phyloP scores from a whole-genome alignment of 2,888 invertebrate genomes.

The Dicyrtoma fusca region DNA sequence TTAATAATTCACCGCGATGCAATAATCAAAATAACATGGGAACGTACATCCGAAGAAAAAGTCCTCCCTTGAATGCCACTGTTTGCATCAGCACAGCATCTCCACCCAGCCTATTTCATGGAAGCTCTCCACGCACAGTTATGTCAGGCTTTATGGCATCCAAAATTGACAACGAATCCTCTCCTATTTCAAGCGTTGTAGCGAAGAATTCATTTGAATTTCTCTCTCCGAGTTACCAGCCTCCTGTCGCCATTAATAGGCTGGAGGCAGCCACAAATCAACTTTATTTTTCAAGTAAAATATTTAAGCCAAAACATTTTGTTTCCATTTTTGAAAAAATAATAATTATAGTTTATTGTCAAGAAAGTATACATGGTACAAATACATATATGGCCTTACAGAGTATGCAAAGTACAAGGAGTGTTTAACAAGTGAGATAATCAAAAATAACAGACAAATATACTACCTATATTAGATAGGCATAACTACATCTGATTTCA shows the following conservation, averaged over 20 bases:
- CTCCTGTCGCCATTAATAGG: background rate
- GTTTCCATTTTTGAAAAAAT: too few relatives aligned
- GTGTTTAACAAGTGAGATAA: too few relatives aligned
- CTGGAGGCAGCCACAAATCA: conserved; percentile 17
- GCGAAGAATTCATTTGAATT: conserved; percentile 21
- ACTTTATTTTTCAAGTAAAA: conserved; percentile 31
- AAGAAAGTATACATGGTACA: too few relatives aligned
- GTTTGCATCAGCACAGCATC: background rate
- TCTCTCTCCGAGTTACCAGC: conserved; percentile 24
- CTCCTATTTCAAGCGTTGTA: conserved; percentile 1
- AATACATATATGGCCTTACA: too few relatives aligned
- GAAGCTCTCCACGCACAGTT: conserved; percentile 2
- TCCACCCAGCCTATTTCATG: background rate
- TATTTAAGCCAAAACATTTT: too few relatives aligned
- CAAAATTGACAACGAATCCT: conserved; percentile 6
- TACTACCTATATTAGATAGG: too few relatives aligned
- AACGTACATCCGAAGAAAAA: background rate
- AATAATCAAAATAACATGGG: conserved; percentile 3
- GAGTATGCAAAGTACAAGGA: too few relatives aligned
- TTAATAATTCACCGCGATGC: conserved; percentile 16
- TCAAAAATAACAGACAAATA: too few relatives aligned
- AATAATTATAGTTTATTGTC: too few relatives aligned
- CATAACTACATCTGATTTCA: too few relatives aligned
- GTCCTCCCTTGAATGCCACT: conserved; percentile 2
- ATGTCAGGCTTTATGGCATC: background rate